Conservation (phyloP, 2,113 vertebrate genomes). For the Bolborhynchus lineola region DNA sequence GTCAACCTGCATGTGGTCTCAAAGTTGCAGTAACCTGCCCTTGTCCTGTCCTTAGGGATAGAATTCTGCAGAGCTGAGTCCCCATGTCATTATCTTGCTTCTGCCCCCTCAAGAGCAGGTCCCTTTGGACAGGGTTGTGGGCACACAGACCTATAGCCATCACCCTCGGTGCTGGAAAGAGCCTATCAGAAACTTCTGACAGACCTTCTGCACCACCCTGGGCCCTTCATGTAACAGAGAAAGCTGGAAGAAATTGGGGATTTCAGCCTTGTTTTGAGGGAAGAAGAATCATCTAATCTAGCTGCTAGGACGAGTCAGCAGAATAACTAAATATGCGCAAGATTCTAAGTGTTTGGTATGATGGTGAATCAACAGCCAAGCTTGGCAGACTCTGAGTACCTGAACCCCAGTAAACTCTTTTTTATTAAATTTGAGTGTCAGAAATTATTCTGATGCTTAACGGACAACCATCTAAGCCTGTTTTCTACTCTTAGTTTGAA, state of each 20-base stretch:
- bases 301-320: neutral
- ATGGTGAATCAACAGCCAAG: neutral
- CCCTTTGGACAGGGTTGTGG: neutral
- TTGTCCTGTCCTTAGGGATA: slow-evolving; percentile 31
- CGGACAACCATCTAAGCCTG: neutral
- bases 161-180: accelerated
- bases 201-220: accelerated
- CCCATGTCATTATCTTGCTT: neutral
- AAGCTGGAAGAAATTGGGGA: neutral
- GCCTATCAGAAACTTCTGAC: neutral
- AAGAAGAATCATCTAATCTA: neutral
- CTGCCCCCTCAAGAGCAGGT: accelerated
- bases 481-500: neutral
- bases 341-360: neutral
- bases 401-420: neutral
- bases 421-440: neutral
- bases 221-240: accelerated
- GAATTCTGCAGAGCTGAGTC: neutral
- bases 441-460: neutral
- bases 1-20: neutral
- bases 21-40: neutral
- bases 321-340: neutral
- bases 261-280: neutral
- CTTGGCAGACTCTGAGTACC: neutral
- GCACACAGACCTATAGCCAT: accelerated